Base-by-base conservation (phyloP, 2,888 invertebrate species). In the Trachelus troglodyta region DNA sequence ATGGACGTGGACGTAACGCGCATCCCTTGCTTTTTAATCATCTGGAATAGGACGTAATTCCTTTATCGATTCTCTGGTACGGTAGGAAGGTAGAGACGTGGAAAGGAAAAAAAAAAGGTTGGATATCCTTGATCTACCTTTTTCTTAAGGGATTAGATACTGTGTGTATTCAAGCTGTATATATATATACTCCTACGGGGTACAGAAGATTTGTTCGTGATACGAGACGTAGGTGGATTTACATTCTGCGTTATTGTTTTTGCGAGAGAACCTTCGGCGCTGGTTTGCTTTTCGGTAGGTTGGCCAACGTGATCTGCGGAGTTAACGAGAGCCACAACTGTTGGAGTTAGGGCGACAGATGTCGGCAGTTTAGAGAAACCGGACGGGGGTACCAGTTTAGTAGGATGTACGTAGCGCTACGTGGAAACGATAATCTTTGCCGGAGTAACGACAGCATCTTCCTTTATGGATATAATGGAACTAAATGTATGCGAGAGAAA, bases 1-100 rank as follows among this genome's bases (percentile, higher is more conserved):
- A 40, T 15, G 40, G 15, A 40, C 40, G 56, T 23, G 56, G 2
- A 15, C 23, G 23, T 56, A 56, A 23, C 23, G 56, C 56, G 56
- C 9, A 56, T 56, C 56, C 56, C 15, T 56, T 56, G 23, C 23
- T 56, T 56, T 56, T 56, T 56, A 56, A 23, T 56, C 9, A 15
- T 56, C 56, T 9, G 56, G 9, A 56, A 56, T 56, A 56, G 56
- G 6, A 15, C 56, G 56, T 56, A 56, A 23, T 56, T 56, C 6
- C 56, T 56, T 23, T 23, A 56, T 56, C 56, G 35, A 69, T 33
- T 34, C 71, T n/a, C 35, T 69, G 71, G 76, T 76, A 69, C 69
- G 69, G 71, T 71, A 69, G 35, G 76, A 73, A 56, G n/a, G 73
- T 73, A 68, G 74, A 40, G 37, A 33, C 69, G 75, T 73, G 33